A percentile compares a stretch with the other conserved stretches of the same genome.
These are phyloP conservation scores for Agonum fuliginosum DNA, from an alignment of 2,888 invertebrate species.

Conservation along the genomic window DNA sequence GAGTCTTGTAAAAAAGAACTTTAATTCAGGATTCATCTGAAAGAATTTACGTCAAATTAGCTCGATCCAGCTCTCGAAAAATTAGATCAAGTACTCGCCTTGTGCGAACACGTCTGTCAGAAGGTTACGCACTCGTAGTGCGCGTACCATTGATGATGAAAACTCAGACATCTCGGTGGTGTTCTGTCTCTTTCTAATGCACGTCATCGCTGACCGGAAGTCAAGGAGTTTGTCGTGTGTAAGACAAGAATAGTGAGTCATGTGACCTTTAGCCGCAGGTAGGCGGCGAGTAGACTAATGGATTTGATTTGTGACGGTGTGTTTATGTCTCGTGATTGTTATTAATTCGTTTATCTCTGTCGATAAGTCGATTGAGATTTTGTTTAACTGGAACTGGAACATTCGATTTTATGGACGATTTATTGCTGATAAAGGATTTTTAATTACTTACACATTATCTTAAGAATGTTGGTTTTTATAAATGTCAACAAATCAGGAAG, in stretches of 20 bases:
- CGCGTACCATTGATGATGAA: conserved; percentile 31
- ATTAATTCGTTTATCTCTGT: background rate
- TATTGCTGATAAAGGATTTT: background rate
- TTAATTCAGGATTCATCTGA: too few species aligned
- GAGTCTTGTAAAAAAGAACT: too few species aligned
- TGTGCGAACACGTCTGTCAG: conserved; percentile 5
- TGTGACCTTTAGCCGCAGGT: conserved; percentile 6
- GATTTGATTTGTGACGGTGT: background rate
- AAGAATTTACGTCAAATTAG: too few species aligned
- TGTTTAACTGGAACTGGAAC: background rate
- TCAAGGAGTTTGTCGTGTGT: conserved; percentile 1
- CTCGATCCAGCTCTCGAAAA: conserved; percentile 32
- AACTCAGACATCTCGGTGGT: background rate
- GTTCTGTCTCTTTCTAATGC: conserved; percentile 9
- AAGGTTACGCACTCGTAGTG: conserved; percentile 44
- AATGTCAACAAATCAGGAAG: too few species aligned
- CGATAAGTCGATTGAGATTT: too few species aligned
- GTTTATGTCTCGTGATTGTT: background rate
- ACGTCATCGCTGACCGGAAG: background rate
- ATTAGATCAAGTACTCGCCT: conserved; percentile 55
- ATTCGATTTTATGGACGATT: background rate
- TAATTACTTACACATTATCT: background rate
- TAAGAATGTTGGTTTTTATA: background rate
- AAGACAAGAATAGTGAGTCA: background rate
- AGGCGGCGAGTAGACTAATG: background rate